Percentiles rank a stretch among this genome's conserved stretches.
phyloP scores from a whole-genome alignment of 1,140 invertebrate genomes.

The Drosophila asahinai region DNA sequence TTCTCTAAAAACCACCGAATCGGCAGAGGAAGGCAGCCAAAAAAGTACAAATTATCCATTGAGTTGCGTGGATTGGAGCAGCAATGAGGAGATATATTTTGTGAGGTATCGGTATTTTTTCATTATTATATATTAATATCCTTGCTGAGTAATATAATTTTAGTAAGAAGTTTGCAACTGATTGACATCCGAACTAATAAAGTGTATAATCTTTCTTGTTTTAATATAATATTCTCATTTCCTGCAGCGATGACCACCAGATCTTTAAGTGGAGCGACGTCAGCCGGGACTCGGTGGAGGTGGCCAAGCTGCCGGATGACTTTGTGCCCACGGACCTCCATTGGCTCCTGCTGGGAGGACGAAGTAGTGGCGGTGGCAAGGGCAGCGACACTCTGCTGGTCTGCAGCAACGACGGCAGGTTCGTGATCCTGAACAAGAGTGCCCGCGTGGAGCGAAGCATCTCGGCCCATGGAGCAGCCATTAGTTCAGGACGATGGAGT shows the following conservation, averaged over 20 bases:
- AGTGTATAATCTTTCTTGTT: too few relatives aligned
- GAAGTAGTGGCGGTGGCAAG: slow-evolving; percentile 87
- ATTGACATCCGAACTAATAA: too few relatives aligned
- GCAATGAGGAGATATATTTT: slow-evolving; percentile 96
- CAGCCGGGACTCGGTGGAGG: slow-evolving; percentile 90
- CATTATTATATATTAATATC: neutral
- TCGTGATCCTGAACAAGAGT: slow-evolving; percentile 92
- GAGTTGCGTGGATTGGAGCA: slow-evolving; percentile 96
- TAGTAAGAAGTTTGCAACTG: too few relatives aligned
- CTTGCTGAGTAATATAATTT: neutral
- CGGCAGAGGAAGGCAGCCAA: slow-evolving; percentile 84
- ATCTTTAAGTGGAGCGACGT: slow-evolving; percentile 95
- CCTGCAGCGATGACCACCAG: slow-evolving; percentile 94
- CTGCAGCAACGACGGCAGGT: slow-evolving; percentile 94
- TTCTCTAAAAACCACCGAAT: slow-evolving; percentile 47
- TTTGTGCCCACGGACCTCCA: slow-evolving; percentile 96
- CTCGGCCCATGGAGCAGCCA: slow-evolving; percentile 96
- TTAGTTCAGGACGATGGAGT: slow-evolving; percentile 94
- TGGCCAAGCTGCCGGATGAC: slow-evolving; percentile 92
- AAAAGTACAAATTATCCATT: slow-evolving; percentile 89
- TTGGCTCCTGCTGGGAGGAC: slow-evolving; percentile 88
- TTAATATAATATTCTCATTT: neutral
- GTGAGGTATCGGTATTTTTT: slow-evolving; percentile 87
- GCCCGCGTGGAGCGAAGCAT: slow-evolving; percentile 97
- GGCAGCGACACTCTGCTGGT: slow-evolving; percentile 94